phyloP scores from a whole-genome alignment of 2,888 invertebrate species.

The Parnassius apollo region DNA sequence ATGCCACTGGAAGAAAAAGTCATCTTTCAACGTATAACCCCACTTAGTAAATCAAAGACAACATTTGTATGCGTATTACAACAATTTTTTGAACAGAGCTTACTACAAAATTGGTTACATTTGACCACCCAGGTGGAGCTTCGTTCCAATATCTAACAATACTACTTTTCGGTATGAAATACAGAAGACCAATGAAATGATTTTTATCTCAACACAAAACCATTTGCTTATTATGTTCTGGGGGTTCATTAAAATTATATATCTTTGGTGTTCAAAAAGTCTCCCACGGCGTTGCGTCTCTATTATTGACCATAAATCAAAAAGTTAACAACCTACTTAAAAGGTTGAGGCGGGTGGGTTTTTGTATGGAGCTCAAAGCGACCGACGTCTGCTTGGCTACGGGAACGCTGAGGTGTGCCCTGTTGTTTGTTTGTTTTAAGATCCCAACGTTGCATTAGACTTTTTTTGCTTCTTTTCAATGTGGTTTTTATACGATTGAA shows the following conservation, averaged over 20 bases:
- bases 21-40: too few species aligned
- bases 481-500: slow-evolving; percentile 70
- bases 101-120: slow-evolving; percentile 36
- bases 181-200: slow-evolving; percentile 60
- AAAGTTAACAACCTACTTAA: slow-evolving; percentile 82
- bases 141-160: slow-evolving; percentile 32
- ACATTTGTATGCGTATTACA: too few species aligned
- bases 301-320: slow-evolving; percentile 81
- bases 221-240: slow-evolving; percentile 69
- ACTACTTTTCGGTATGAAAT: slow-evolving; percentile 39
- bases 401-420: slow-evolving; percentile 58
- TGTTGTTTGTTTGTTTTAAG: slow-evolving; percentile 78
- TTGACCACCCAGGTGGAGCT: slow-evolving; percentile 45
- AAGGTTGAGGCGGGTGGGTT: slow-evolving; percentile 75
- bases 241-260: slow-evolving; percentile 77
- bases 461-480: slow-evolving; percentile 66
- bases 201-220: slow-evolving; percentile 51
- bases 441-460: slow-evolving; percentile 76
- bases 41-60: too few species aligned
- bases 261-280: slow-evolving; percentile 69
- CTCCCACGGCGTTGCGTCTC: slow-evolving; percentile 80
- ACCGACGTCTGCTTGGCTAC: slow-evolving; percentile 66
- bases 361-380: slow-evolving; percentile 75
- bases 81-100: not conserved
- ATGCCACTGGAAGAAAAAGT: too few species aligned